These are phyloP conservation scores for Chrysotoxum bicinctum DNA, from an alignment of 2,888 invertebrate species.

Conservation along the genomic window DNA sequence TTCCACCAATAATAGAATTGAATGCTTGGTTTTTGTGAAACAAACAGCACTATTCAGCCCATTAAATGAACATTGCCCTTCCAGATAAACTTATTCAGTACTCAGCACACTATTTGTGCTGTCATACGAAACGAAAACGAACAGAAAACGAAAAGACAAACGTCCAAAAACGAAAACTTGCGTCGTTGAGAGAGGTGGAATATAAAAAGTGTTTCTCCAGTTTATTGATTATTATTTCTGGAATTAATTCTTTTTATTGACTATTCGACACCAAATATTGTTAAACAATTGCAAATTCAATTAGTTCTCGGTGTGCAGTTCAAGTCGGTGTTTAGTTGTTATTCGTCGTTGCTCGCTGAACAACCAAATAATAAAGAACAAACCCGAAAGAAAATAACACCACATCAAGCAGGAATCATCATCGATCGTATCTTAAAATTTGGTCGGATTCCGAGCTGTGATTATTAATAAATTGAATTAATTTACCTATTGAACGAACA, in stretches of 20 bases:
- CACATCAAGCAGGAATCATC: not conserved
- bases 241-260: constrained; percentile 54
- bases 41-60: constrained; percentile 10
- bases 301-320: constrained; percentile 49
- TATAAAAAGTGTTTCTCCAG: constrained; percentile 56
- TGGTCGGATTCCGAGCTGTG: constrained; percentile 35
- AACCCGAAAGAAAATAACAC: constrained; percentile 3
- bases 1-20: too few relatives aligned
- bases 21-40: not conserved
- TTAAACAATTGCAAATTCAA: constrained; percentile 58
- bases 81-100: constrained; percentile 41
- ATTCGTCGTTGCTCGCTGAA: constrained; percentile 44
- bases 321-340: constrained; percentile 33
- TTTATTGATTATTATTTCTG: constrained; percentile 69
- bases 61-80: not conserved
- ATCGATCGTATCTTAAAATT: constrained; percentile 21
- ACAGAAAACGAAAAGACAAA: constrained; percentile 13
- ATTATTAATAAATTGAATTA: constrained; percentile 14
- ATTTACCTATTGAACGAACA: not conserved
- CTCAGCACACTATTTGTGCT: not conserved
- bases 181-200: not conserved
- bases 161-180: constrained; percentile 2
- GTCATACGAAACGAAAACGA: constrained; percentile 21
- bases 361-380: constrained; percentile 14
- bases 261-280: constrained; percentile 52